Percentiles rank a stretch among this genome's conserved stretches.
These are phyloP conservation scores for Lamproptera curius DNA, from an alignment of 2,888 invertebrate species.

Conservation along the genomic window DNA sequence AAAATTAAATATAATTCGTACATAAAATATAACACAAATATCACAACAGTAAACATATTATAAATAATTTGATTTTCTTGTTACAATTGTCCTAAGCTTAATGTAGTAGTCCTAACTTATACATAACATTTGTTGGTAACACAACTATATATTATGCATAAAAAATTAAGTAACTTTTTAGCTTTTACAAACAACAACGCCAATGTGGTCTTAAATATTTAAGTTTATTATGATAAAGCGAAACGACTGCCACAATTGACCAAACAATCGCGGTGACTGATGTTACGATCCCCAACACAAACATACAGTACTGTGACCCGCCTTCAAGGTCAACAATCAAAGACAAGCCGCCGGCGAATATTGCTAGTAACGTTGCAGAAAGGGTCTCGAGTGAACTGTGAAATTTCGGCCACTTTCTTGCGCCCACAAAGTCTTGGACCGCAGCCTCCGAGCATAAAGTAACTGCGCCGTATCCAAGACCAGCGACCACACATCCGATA, in stretches of 20 bases:
- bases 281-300: slow-evolving; percentile 48
- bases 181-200: slow-evolving; percentile 22
- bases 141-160: no score
- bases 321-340: slow-evolving; percentile 43
- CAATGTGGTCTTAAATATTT: slow-evolving; percentile 39
- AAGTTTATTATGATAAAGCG: slow-evolving; percentile 50
- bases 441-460: slow-evolving; percentile 67
- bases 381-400: slow-evolving; percentile 68
- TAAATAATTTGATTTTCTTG: not conserved
- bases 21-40: no score
- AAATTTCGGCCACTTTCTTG: slow-evolving; percentile 67
- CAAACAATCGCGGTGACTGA: slow-evolving; percentile 50
- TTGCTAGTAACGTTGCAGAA: slow-evolving; percentile 50
- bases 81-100: no score
- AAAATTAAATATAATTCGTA: no score
- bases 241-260: slow-evolving; percentile 46
- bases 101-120: no score
- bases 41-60: not conserved
- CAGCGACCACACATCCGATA: slow-evolving; percentile 69
- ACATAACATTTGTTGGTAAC: no score
- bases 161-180: no score
- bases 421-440: slow-evolving; percentile 66
- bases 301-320: slow-evolving; percentile 52
- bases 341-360: slow-evolving; percentile 48
- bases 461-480: slow-evolving; percentile 70